Evolutionary conservation across 1,140 invertebrate species (phyloP).

Genomic region (Acromyrmex heyeri): DNA sequence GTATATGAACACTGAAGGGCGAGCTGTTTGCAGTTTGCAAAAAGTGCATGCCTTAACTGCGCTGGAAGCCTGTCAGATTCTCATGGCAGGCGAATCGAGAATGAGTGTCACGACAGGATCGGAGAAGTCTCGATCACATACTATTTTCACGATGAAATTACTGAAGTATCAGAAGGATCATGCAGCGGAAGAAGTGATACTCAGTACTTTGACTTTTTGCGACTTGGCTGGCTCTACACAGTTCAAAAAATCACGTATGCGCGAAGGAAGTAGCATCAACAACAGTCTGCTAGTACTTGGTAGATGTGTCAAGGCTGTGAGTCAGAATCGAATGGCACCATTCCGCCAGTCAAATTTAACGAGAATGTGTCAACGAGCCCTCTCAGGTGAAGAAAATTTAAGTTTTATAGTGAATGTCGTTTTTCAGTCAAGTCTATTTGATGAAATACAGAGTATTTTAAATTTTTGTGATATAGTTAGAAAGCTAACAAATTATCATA

Average conservation of each 20-base stretch:
- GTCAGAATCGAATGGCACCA: slow-evolving; percentile 79
- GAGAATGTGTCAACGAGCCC: slow-evolving; percentile 78
- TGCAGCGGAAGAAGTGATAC: slow-evolving; percentile 71
- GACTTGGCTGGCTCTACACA: slow-evolving; percentile 96
- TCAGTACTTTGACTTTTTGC: slow-evolving; percentile 90
- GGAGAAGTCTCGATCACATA: slow-evolving; percentile 94
- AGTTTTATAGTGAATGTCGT: slow-evolving; percentile 93
- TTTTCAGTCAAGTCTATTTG: slow-evolving; percentile 88
- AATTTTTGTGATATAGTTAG: slow-evolving; percentile 90
- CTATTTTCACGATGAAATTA: slow-evolving; percentile 94
- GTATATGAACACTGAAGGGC: slow-evolving; percentile 88
- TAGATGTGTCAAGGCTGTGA: slow-evolving; percentile 90
- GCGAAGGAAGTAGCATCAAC: slow-evolving; percentile 96
- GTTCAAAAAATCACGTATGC: slow-evolving; percentile 90
- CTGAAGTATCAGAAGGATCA: slow-evolving; percentile 83
- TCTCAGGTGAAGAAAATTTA: slow-evolving; percentile 90
- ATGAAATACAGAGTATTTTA: slow-evolving; percentile 92
- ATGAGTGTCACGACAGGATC: slow-evolving; percentile 93
- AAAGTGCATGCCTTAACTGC: slow-evolving; percentile 91
- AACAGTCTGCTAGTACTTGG: slow-evolving; percentile 94
- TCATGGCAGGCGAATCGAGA: slow-evolving; percentile 92
- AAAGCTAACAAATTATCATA: slow-evolving; percentile 84
- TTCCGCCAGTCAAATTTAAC: slow-evolving; percentile 94
- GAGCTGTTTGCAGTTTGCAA: slow-evolving; percentile 91
- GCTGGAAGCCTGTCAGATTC: slow-evolving; percentile 92